A percentile compares a stretch with the other conserved stretches of the same genome.
Evolutionary conservation across 2,797 vertebrate genomes (phyloP).

Genomic region (Onychomys arenicola): DNA sequence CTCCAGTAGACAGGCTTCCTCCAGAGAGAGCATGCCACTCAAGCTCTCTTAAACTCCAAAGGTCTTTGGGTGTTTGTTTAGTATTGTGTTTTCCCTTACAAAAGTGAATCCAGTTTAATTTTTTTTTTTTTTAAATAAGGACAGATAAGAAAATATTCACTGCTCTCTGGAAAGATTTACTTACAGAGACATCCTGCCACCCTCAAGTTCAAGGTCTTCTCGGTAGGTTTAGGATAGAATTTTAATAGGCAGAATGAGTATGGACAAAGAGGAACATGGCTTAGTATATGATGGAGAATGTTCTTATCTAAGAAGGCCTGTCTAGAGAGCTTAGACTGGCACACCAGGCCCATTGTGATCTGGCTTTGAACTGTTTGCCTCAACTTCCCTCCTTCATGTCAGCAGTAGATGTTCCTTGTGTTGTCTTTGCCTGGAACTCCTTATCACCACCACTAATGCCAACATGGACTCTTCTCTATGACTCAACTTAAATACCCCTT

Average conservation of each 20-base stretch:
- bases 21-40: slow-evolving; percentile 1
- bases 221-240: background rate
- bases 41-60: background rate
- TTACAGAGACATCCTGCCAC: background rate
- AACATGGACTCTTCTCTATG: background rate
- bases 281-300: background rate
- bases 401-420: background rate
- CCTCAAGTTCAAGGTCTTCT: background rate
- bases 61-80: background rate
- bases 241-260: background rate
- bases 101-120: background rate
- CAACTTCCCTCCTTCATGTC: background rate
- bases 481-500: background rate
- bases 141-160: background rate
- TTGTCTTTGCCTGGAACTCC: background rate
- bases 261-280: background rate
- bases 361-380: background rate
- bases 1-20: slow-evolving; percentile 32
- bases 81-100: slow-evolving; percentile 11
- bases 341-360: background rate
- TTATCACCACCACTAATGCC: too few species aligned
- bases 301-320: background rate
- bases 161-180: slow-evolving; percentile 15
- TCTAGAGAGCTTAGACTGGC: background rate
- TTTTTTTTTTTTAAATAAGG: slow-evolving; percentile 21